phyloP scores from a whole-genome alignment of 2,113 vertebrate genomes.

The Gnathonemus longibarbis region DNA sequence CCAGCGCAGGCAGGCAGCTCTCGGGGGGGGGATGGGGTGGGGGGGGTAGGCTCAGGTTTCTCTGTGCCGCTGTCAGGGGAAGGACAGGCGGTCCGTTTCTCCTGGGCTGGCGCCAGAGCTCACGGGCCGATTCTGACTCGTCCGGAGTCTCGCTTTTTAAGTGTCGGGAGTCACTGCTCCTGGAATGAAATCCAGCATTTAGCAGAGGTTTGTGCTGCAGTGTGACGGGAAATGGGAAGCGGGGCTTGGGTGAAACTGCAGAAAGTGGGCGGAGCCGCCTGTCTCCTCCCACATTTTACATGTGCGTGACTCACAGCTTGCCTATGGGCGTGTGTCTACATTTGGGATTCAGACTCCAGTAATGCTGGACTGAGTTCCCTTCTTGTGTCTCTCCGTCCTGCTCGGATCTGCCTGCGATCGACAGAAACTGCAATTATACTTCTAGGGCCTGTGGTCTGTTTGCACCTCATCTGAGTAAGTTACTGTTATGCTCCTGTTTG shows the following conservation, averaged over 20 bases:
- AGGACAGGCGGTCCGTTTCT: background rate
- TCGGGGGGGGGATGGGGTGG: background rate
- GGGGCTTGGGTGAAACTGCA: conserved; percentile 22
- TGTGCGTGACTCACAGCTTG: conserved; percentile 41
- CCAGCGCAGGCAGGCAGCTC: background rate
- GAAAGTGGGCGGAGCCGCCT: conserved; percentile 29
- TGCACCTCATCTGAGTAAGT: background rate
- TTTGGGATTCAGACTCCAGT: conserved; percentile 39
- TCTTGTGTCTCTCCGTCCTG: background rate
- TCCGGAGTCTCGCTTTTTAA: background rate
- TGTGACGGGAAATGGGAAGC: background rate
- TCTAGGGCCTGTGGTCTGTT: background rate
- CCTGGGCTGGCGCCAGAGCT: background rate
- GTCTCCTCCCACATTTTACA: conserved; percentile 41
- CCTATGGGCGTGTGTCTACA: conserved; percentile 37
- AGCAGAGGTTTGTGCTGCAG: conserved; percentile 21
- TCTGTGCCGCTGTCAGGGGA: background rate
- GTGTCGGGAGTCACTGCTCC: background rate
- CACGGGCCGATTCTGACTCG: background rate
- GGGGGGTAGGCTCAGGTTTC: background rate
- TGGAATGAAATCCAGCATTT: conserved; percentile 18
- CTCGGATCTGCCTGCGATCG: background rate
- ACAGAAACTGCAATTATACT: background rate
- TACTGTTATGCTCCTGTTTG: background rate
- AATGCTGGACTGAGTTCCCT: conserved; percentile 28